Percentiles rank a stretch among this genome's conserved stretches.
phyloP scores from a whole-genome alignment of 1,140 invertebrate species.

The Cyclargus thomasi region DNA sequence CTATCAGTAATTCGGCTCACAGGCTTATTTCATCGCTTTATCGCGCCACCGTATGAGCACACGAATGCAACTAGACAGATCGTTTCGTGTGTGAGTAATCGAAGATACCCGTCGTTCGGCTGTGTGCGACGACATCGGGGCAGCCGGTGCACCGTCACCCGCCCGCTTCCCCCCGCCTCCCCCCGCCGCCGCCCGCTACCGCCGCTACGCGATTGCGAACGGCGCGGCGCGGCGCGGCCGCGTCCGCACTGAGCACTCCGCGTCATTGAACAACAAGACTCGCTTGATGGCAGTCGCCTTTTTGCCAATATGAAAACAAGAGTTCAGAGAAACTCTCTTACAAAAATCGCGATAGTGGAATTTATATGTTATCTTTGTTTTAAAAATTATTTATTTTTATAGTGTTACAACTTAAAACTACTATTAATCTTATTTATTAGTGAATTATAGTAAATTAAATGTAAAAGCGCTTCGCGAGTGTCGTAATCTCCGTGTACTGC shows the following conservation, averaged over 20 bases:
- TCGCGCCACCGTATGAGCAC: conserved; percentile 55
- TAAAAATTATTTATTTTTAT: conserved; percentile 74
- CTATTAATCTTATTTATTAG: conserved; percentile 73
- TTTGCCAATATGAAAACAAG: conserved; percentile 72
- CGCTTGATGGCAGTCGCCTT: conserved; percentile 69
- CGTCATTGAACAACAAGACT: conserved; percentile 74
- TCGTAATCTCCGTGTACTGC: conserved; percentile 66
- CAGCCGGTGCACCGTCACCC: conserved; percentile 69
- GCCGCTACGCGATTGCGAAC: conserved; percentile 70
- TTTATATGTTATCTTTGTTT: conserved; percentile 71
- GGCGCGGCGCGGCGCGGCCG: conserved; percentile 57
- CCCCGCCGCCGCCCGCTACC: conserved; percentile 53
- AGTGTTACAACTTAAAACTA: conserved; percentile 69
- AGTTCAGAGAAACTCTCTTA: conserved; percentile 63
- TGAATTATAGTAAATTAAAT: conserved; percentile 72
- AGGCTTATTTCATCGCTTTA: conserved; percentile 38
- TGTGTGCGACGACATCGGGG: conserved; percentile 67
- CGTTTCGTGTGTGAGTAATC: conserved; percentile 42
- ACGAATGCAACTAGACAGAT: conserved; percentile 63
- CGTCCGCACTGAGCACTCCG: conserved; percentile 46
- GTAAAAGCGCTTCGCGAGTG: conserved; percentile 61
- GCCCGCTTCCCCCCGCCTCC: conserved; percentile 48
- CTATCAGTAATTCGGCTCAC: conserved; percentile 43
- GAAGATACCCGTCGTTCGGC: conserved; percentile 37
- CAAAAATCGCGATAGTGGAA: conserved; percentile 72